A percentile compares a stretch with the other conserved stretches of the same genome.
phyloP scores from a whole-genome alignment of 2,797 vertebrate genomes.

The Myripristis murdjan region DNA sequence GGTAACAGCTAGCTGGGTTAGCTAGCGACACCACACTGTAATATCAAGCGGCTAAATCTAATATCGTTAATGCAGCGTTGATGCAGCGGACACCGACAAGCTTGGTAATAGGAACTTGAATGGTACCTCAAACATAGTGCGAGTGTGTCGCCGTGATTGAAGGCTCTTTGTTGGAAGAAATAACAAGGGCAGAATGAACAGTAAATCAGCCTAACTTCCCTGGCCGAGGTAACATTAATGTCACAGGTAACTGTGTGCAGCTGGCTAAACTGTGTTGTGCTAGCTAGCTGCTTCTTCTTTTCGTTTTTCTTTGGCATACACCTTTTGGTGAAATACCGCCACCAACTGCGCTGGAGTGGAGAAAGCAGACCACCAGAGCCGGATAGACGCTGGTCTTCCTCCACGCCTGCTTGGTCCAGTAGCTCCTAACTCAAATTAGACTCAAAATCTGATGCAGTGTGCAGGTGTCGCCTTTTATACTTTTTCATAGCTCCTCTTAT shows the following conservation, averaged over 20 bases:
- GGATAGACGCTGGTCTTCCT: too few species aligned
- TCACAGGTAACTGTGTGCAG: too few species aligned
- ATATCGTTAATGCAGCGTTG: neutral
- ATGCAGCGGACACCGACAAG: slow-evolving; percentile 4
- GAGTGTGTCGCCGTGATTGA: slow-evolving; percentile 24
- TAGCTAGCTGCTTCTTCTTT: slow-evolving; percentile 53
- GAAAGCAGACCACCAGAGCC: too few species aligned
- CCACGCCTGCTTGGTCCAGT: too few species aligned
- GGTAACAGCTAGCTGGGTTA: neutral
- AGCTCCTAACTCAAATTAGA: too few species aligned
- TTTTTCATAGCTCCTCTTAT: too few species aligned
- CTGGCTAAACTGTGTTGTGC: slow-evolving; percentile 45
- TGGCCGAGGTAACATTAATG: neutral
- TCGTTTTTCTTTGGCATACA: too few species aligned
- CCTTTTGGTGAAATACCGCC: slow-evolving; percentile 8
- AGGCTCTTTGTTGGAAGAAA: slow-evolving; percentile 56
- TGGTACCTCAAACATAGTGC: slow-evolving; percentile 73
- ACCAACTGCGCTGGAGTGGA: slow-evolving; percentile 2
- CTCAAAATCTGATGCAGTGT: too few species aligned
- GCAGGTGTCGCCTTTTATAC: too few species aligned
- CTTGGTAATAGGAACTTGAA: neutral
- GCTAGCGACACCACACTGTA: slow-evolving; percentile 11
- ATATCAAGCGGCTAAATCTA: slow-evolving; percentile 1
- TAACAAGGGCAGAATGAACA: neutral
- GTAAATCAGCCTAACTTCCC: neutral